Conservation (phyloP, 2,888 invertebrate genomes). For the Ochlodes sylvanus region DNA sequence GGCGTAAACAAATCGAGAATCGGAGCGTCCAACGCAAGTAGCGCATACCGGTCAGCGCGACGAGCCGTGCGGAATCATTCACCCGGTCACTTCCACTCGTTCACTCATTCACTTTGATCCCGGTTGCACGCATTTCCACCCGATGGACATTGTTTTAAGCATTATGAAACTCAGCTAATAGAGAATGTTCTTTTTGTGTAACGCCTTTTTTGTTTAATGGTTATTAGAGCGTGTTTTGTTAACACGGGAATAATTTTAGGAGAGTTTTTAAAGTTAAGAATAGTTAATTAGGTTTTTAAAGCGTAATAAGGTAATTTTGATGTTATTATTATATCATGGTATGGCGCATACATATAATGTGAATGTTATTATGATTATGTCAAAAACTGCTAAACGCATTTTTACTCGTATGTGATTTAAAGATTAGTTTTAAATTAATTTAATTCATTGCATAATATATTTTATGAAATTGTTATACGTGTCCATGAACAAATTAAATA, state of each 20-base stretch:
- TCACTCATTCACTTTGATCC: constrained; percentile 74
- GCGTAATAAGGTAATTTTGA: constrained; percentile 1
- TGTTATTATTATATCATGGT: not conserved
- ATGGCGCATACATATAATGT: too few relatives aligned
- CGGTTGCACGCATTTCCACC: constrained; percentile 71
- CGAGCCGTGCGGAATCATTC: constrained; percentile 37
- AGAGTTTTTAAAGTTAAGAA: not conserved
- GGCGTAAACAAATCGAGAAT: constrained; percentile 33
- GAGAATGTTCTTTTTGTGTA: constrained; percentile 25
- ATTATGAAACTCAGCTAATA: constrained; percentile 36
- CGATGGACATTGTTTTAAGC: constrained; percentile 53
- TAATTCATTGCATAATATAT: too few relatives aligned
- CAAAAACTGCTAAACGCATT: too few relatives aligned
- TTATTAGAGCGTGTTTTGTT: constrained; percentile 20
- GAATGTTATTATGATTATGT: too few relatives aligned
- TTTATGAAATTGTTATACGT: too few relatives aligned
- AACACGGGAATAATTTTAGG: constrained; percentile 7
- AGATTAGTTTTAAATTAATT: too few relatives aligned
- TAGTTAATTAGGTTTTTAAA: not conserved
- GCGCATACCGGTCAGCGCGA: constrained; percentile 35
- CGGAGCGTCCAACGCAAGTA: constrained; percentile 31
- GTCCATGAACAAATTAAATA: too few relatives aligned
- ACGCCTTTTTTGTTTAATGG: constrained; percentile 14
- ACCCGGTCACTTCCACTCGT: constrained; percentile 67
- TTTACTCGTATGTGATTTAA: too few relatives aligned